Evolutionary conservation across 2,888 invertebrate species (phyloP).

Genomic region (Arctia plantaginis): DNA sequence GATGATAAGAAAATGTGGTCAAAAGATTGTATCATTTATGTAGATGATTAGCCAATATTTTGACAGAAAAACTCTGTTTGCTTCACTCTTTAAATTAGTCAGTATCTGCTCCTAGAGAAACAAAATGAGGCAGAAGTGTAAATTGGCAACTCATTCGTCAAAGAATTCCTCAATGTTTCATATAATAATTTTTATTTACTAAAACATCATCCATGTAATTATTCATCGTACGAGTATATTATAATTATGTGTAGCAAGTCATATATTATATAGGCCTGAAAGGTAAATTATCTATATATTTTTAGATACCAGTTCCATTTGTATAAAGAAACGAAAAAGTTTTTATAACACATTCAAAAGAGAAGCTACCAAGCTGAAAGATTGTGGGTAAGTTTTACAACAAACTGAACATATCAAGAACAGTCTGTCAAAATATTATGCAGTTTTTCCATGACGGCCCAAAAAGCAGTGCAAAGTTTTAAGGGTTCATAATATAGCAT

Average conservation of each 20-base stretch:
- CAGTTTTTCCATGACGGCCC: not conserved
- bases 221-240: not conserved
- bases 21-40: too few species aligned
- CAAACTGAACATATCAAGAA: too few species aligned
- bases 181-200: not conserved
- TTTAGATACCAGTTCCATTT: conserved; percentile 28
- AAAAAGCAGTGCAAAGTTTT: too few species aligned
- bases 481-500: too few species aligned
- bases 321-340: conserved; percentile 31
- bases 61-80: not conserved
- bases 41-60: too few species aligned
- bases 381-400: conserved; percentile 29
- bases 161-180: not conserved
- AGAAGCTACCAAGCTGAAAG: not conserved
- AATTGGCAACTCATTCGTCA: not conserved
- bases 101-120: not conserved
- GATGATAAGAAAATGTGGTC: not conserved
- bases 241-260: not conserved
- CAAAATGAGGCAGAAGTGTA: not conserved
- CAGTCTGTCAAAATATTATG: not conserved
- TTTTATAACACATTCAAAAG: conserved; percentile 11
- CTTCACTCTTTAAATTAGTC: not conserved
- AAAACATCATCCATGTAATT: not conserved
- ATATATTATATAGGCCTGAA: not conserved
- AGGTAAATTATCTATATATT: not conserved